phyloP scores from a whole-genome alignment of 2,113 vertebrate genomes.

The Thinocorus orbignyianus region DNA sequence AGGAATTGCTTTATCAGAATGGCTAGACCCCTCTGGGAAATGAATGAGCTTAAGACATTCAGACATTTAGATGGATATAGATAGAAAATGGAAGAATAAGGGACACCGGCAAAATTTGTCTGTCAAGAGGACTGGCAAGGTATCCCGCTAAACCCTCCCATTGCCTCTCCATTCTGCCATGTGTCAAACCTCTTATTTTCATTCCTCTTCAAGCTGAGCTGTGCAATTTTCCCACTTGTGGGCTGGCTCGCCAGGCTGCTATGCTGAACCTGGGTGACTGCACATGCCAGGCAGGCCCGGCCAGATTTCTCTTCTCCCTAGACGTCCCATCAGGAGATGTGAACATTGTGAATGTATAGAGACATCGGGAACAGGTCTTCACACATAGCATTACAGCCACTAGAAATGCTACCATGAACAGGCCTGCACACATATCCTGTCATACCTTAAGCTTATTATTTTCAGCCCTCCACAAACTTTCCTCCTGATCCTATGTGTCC shows the following conservation, averaged over 20 bases:
- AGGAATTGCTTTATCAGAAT: constrained; percentile 19
- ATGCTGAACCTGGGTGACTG: no score
- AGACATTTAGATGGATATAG: constrained; percentile 33
- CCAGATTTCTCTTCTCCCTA: neutral
- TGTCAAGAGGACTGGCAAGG: neutral
- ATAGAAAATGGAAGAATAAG: neutral
- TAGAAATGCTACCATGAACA: neutral
- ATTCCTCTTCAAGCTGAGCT: neutral
- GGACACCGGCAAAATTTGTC: neutral
- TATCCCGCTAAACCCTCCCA: neutral
- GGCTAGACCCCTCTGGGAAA: constrained; percentile 16
- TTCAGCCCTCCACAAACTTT: neutral
- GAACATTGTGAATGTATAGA: neutral
- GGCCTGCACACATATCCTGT: neutral
- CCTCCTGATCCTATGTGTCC: neutral
- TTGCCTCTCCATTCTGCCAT: neutral
- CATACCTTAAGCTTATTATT: neutral
- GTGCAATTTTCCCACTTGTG: neutral
- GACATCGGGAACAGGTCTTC: neutral
- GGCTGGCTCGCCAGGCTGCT: neutral
- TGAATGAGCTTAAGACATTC: neutral
- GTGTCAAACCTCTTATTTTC: neutral
- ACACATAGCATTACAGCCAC: neutral
- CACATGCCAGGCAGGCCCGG: neutral
- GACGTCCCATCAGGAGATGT: neutral